A percentile compares a stretch with the other conserved stretches of the same genome.
Conservation (phyloP, 2,113 vertebrate genomes). For the Harpagus bidentatus region DNA sequence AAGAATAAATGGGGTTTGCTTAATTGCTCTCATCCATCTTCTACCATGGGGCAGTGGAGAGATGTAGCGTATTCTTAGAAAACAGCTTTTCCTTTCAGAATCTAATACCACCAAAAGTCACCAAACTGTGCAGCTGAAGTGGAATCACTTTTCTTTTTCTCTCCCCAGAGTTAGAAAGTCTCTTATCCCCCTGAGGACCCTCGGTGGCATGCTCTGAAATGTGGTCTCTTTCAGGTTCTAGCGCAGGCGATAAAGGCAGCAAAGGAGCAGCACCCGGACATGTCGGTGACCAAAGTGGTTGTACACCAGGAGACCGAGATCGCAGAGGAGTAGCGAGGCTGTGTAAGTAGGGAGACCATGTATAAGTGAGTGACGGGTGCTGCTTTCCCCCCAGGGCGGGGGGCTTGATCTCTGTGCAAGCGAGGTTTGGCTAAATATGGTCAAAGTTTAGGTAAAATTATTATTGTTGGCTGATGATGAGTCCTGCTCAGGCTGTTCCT, state of each 20-base stretch:
- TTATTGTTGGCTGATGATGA: not conserved
- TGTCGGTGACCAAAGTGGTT: conserved; percentile 98
- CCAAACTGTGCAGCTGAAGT: not conserved
- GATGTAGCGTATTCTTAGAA: not conserved
- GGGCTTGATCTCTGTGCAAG: not conserved
- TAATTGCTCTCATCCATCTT: not conserved
- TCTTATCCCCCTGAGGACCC: no score
- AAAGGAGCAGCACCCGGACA: conserved; percentile 96
- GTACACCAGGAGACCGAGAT: conserved; percentile 98
- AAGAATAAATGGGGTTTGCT: not conserved
- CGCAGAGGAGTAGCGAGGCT: conserved; percentile 79
- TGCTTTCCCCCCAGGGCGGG: not conserved
- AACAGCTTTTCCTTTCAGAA: not conserved
- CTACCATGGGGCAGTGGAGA: not conserved
- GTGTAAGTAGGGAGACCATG: not conserved
- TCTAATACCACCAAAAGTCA: not conserved
- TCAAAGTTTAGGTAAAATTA: not conserved
- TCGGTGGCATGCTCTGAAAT: not conserved
- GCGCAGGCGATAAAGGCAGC: conserved; percentile 96
- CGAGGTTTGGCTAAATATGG: not conserved
- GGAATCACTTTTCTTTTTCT: not conserved
- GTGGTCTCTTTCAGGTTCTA: conserved; percentile 78
- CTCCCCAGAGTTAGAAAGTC: not conserved
- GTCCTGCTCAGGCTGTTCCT: not conserved
- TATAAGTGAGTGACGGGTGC: accelerated